phyloP scores from a whole-genome alignment of 2,113 vertebrate genomes.

The Falco punctatus region DNA sequence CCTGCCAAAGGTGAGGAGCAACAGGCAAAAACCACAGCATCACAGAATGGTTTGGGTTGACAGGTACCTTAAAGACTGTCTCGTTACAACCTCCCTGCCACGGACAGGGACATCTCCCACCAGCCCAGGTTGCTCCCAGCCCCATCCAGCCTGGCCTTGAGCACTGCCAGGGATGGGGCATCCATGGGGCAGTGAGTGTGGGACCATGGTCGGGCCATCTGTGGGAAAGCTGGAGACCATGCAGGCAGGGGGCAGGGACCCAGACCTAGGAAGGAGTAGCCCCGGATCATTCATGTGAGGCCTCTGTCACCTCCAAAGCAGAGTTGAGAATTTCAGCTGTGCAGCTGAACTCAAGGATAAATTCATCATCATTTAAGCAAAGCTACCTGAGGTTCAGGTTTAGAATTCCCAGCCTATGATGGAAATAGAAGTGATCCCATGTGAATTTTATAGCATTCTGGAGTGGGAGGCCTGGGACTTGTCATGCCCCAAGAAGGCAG shows the following conservation, averaged over 20 bases:
- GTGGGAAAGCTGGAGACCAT: not conserved
- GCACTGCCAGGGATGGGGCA: no score
- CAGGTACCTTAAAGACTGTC: no score
- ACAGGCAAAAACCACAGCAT: not conserved
- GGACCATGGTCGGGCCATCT: fast-evolving
- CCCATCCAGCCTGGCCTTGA: no score
- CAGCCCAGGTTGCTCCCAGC: no score
- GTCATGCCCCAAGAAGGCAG: not conserved
- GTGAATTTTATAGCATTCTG: not conserved
- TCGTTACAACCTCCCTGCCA: no score
- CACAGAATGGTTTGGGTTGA: no score
- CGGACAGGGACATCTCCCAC: no score
- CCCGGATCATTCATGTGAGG: not conserved
- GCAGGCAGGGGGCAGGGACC: no score
- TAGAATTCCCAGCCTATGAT: not conserved
- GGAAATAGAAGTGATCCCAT: not conserved
- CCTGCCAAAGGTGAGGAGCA: not conserved
- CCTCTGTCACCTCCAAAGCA: not conserved
- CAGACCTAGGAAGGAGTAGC: not conserved
- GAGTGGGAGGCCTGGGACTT: not conserved
- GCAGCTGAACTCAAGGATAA: not conserved
- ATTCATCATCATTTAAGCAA: not conserved
- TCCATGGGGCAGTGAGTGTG: not conserved
- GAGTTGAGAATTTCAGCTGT: not conserved
- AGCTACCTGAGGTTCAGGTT: not conserved